A percentile compares a stretch with the other conserved stretches of the same genome.
Conservation (phyloP, 2,888 invertebrate species). For the Saturnia japonica region DNA sequence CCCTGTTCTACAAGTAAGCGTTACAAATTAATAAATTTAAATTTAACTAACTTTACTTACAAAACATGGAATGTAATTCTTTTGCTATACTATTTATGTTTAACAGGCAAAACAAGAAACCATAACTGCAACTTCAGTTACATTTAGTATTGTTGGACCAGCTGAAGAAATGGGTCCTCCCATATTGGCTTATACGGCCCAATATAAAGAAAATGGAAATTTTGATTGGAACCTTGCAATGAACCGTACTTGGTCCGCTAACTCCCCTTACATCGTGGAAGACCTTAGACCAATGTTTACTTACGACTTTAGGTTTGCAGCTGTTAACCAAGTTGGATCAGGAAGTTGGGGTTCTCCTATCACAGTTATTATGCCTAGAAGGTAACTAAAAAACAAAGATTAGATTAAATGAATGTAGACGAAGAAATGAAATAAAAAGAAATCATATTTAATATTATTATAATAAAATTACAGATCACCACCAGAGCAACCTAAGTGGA, state of each 20-base stretch:
- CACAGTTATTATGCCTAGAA: constrained; percentile 87
- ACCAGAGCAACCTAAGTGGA: constrained; percentile 85
- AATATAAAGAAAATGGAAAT: constrained; percentile 87
- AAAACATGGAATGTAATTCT: not conserved
- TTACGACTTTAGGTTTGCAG: constrained; percentile 93
- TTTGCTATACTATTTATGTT: not conserved
- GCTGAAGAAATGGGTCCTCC: constrained; percentile 88
- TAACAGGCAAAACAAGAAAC: constrained; percentile 84
- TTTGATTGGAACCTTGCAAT: constrained; percentile 86
- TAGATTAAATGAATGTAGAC: not conserved
- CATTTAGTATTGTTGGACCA: constrained; percentile 90
- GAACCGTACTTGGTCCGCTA: constrained; percentile 90
- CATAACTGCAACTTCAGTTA: constrained; percentile 92
- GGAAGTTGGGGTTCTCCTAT: constrained; percentile 87
- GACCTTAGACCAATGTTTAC: constrained; percentile 87
- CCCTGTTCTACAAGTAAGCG: constrained; percentile 77
- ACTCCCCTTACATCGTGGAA: constrained; percentile 91
- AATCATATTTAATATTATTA: not conserved
- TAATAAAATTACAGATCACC: constrained; percentile 75
- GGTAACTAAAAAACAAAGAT: constrained; percentile 47
- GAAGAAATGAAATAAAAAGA: not conserved
- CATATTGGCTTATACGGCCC: constrained; percentile 86
- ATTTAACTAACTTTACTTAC: not conserved
- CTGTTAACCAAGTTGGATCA: constrained; percentile 90
- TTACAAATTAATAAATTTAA: constrained; percentile 20